Evolutionary conservation across 2,113 vertebrate species (phyloP), one percentile per base, ranked within the genome.

Genomic region (Mormoops blainvillei): DNA sequence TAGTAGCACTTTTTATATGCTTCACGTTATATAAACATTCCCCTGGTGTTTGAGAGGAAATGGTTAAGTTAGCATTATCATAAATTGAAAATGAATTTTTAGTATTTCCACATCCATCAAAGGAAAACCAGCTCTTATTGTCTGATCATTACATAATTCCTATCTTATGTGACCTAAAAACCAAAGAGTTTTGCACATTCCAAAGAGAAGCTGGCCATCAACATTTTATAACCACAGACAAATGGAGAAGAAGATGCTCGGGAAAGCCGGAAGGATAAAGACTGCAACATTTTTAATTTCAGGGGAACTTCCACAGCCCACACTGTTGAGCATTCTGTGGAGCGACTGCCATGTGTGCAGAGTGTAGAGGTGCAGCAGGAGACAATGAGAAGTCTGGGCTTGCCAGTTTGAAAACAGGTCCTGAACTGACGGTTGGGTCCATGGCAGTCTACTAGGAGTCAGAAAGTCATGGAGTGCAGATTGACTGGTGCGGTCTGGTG

Each of bases 21-120:
- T 87, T 92, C 22, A 58, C 90, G 87, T 95, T 65, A 84, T 84
- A 84, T 43, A 92, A 74, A 90, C 9, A 70, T 38, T 94, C 38
- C 58, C 56, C n/a, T 80, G 68, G 56, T 63, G 8, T 45, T 89
- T 94, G 45, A 85, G 41, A 74, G 65, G 52, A 87, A 95, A 78
- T 48, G 28, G 38, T 12, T 61, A 88, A 65, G 12, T 38, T n/a
- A 94, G 28, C 20, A 84, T 70, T 65, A 88, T 41, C 65, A 87
- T 24, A 89, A 73, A 77, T 14, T 87, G 77, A 93, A 63, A 87
- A 48, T 38, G 26, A 93, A 90, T 31, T 85, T 86, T 94, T 81
- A 91, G 52, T 67, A 92, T 81, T 87, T 50, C 67, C n/a, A 80
- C n/a, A 82, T 77, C 22, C 24, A 50, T 87, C 58, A 54, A 81